Base-by-base conservation (phyloP, 2,888 invertebrate genomes). In the Ptychoptera contaminata region DNA sequence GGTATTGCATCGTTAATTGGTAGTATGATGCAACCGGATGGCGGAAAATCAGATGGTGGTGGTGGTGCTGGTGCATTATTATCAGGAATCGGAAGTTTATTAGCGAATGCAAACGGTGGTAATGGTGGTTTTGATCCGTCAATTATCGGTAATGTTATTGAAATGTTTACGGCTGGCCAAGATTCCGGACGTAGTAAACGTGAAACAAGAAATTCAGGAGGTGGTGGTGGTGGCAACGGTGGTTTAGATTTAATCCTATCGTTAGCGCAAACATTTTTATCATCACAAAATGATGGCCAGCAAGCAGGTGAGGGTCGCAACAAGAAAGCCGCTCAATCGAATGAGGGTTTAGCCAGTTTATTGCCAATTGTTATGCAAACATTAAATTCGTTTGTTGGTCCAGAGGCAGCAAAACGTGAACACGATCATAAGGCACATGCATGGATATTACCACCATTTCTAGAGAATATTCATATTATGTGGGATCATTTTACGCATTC, bases 401-500 rank as follows among this genome's bases (percentile, higher is more conserved):
- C 74, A 8, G 77, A 79, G 51, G 73, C 77, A 0, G 61, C 72
- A 42, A 70, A 72, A 48, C 68, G 74, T 0, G 72, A 74, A 31
- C 71, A 74, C 15, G 71, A 71, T 1, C 82, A 82, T 54, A 77
- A 78, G 44, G 77, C 73, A 37, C 84, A 84, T 52, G 74, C 80
- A 0, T 74, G 77, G 60, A 76, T 79, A 52, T 61, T 86, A 49
- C 85, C 85, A 0, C 85, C 80, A 47, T 55, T 80, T 61, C 57
- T 76, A 60, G 79, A 78, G 54, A 73, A 79, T 51, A 58, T 76
- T 2, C 84, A 85, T 58, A 64, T 85, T 2, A 72, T 81, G 55
- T 83, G 84, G 76, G 84, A 86, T 50, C 73, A 83, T 49, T 83
- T 86, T 55, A 72, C 80, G 30, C 79, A 80, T 56, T 85, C 86